Percentiles rank a stretch among this genome's conserved stretches.
Conservation (phyloP, 2,113 vertebrate species). For the Trochalopteron elliotii region DNA sequence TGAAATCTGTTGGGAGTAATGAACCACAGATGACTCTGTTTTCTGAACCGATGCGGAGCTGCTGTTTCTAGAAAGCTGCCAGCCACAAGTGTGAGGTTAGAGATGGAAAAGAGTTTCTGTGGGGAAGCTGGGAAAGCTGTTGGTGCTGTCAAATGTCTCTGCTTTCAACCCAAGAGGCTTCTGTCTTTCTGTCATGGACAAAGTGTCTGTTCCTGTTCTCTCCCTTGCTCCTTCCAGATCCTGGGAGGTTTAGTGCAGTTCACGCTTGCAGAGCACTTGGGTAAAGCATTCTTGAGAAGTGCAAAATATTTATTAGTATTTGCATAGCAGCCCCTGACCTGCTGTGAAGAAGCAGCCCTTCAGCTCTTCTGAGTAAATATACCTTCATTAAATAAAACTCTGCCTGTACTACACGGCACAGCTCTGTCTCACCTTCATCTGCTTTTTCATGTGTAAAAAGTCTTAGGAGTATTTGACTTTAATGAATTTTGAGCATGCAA, state of each 20-base stretch:
- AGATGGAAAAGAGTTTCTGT: neutral
- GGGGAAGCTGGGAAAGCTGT: neutral
- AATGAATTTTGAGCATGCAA: slow-evolving; percentile 28
- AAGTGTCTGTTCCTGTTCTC: neutral
- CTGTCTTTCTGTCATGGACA: neutral
- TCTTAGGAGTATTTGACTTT: slow-evolving; percentile 29
- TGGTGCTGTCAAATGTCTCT: neutral
- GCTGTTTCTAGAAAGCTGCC: slow-evolving; percentile 47
- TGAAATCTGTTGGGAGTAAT: slow-evolving; percentile 36
- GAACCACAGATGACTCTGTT: slow-evolving; percentile 31
- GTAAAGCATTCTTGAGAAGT: slow-evolving; percentile 29
- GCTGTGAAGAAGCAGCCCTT: slow-evolving; percentile 52
- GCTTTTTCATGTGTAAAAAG: slow-evolving; percentile 33
- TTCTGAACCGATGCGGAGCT: neutral
- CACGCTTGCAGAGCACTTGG: neutral
- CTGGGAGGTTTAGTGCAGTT: neutral
- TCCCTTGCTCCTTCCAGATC: neutral
- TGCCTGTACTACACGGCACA: neutral
- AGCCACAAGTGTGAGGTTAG: neutral
- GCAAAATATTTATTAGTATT: slow-evolving; percentile 60
- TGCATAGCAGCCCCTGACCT: slow-evolving; percentile 59
- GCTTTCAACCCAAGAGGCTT: neutral
- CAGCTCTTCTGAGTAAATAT: slow-evolving; percentile 48
- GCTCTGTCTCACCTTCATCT: neutral
- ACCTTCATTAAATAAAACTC: slow-evolving; percentile 47